These are phyloP conservation scores for Nasonia vitripennis DNA, from an alignment of 1,140 invertebrate genomes.

Conservation along the genomic window DNA sequence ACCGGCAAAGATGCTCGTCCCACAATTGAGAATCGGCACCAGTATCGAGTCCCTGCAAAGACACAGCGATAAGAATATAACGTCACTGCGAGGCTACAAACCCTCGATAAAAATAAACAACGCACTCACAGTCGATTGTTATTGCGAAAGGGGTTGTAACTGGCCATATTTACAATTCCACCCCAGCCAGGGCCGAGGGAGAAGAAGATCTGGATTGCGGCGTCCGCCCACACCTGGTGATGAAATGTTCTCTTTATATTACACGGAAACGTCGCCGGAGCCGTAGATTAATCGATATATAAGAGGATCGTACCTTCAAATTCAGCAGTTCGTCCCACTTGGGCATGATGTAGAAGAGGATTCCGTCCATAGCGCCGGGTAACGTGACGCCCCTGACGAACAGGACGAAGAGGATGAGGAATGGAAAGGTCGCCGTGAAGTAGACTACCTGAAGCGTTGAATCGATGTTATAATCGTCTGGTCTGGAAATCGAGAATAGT, in stretches of 20 bases:
- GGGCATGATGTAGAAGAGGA: constrained; percentile 89
- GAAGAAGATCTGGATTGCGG: constrained; percentile 93
- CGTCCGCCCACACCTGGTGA: constrained; percentile 92
- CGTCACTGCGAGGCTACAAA: no score
- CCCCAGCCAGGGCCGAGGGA: constrained; percentile 95
- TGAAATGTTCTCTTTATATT: constrained; percentile 21
- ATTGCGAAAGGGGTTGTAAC: constrained; percentile 92
- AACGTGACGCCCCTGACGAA: constrained; percentile 86
- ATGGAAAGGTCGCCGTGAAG: constrained; percentile 91
- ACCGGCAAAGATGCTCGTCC: constrained; percentile 93
- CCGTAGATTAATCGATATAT: not conserved
- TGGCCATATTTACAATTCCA: constrained; percentile 91
- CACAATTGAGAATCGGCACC: constrained; percentile 86
- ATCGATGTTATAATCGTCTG: not conserved
- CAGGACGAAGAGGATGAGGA: constrained; percentile 84
- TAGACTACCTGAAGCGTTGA: constrained; percentile 82
- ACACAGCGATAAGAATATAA: no score
- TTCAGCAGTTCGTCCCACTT: constrained; percentile 84
- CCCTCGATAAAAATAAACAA: not conserved
- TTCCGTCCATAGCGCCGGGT: constrained; percentile 85
- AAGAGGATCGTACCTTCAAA: constrained; percentile 73
- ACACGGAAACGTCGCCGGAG: no score
- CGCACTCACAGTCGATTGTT: constrained; percentile 84
- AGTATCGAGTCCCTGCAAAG: constrained; percentile 82
- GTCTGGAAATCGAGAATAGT: no score